These are phyloP conservation scores for Sebastes variabilis DNA, from an alignment of 2,797 vertebrate genomes.

Conservation along the genomic window DNA sequence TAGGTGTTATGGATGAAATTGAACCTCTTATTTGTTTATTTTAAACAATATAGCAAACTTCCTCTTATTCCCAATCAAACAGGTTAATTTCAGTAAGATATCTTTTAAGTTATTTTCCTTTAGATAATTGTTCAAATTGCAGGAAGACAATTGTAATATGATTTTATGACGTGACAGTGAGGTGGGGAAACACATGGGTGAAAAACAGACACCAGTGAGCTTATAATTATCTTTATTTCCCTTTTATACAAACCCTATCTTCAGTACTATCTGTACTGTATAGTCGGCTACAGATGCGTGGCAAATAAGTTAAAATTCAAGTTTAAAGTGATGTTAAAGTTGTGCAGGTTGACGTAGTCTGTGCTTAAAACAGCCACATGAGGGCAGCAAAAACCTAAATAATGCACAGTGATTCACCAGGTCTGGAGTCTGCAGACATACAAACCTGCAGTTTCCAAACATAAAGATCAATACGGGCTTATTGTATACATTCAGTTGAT, in stretches of 20 bases:
- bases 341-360: rapidly evolving
- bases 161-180: neutral
- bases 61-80: neutral
- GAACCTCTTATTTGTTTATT: neutral
- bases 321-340: neutral
- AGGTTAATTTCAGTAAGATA: neutral
- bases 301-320: neutral
- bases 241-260: neutral
- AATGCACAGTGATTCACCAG: neutral
- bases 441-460: neutral
- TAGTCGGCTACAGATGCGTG: neutral
- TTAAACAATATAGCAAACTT: neutral
- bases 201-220: neutral
- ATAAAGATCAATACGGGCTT: neutral
- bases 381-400: constrained; percentile 50
- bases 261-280: neutral
- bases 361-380: constrained; percentile 36
- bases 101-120: neutral
- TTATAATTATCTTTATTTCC: neutral
- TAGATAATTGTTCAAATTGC: neutral
- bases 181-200: neutral
- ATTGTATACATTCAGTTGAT: neutral
- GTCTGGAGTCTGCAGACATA: neutral
- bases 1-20: neutral
- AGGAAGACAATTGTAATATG: neutral